These are phyloP conservation scores for Caerostris darwini DNA, from an alignment of 1,140 invertebrate genomes.

Conservation along the genomic window DNA sequence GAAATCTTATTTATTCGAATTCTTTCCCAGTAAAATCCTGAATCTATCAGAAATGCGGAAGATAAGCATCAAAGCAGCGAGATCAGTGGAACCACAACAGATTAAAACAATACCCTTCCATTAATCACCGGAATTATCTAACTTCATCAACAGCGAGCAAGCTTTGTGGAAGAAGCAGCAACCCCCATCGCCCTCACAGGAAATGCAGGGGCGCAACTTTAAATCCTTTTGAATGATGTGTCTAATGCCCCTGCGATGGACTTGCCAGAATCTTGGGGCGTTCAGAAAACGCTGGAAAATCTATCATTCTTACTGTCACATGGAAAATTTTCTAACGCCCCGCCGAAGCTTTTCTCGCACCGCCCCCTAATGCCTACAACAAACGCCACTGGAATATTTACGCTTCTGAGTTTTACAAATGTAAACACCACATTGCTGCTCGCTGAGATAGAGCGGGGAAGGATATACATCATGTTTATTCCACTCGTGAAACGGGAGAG, in stretches of 20 bases:
- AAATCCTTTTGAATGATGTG: constrained; percentile 63
- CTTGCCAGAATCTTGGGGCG: constrained; percentile 49
- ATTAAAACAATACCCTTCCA: constrained; percentile 40
- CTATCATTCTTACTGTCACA: constrained; percentile 64
- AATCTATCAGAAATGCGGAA: too few species aligned
- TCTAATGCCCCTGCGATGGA: constrained; percentile 45
- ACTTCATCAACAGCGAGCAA: neutral
- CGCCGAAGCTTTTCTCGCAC: neutral
- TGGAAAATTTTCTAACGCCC: constrained; percentile 54
- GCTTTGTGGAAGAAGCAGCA: neutral
- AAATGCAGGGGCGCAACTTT: constrained; percentile 1
- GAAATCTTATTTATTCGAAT: too few species aligned
- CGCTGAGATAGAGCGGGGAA: neutral
- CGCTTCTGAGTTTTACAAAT: constrained; percentile 62
- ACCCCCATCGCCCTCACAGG: neutral
- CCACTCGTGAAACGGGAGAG: constrained; percentile 18
- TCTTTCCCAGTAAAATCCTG: too few species aligned
- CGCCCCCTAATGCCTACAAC: constrained; percentile 40
- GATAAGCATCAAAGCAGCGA: too few species aligned
- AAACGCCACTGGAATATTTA: constrained; percentile 54
- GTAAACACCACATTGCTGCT: constrained; percentile 27
- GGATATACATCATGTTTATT: constrained; percentile 59
- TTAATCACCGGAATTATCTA: constrained; percentile 28
- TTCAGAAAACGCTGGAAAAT: neutral
- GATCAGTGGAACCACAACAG: neutral